Evolutionary conservation across 1,140 invertebrate species (phyloP), one percentile per base, ranked within the genome.

Genomic region (Muscidifurax raptorellus): DNA sequence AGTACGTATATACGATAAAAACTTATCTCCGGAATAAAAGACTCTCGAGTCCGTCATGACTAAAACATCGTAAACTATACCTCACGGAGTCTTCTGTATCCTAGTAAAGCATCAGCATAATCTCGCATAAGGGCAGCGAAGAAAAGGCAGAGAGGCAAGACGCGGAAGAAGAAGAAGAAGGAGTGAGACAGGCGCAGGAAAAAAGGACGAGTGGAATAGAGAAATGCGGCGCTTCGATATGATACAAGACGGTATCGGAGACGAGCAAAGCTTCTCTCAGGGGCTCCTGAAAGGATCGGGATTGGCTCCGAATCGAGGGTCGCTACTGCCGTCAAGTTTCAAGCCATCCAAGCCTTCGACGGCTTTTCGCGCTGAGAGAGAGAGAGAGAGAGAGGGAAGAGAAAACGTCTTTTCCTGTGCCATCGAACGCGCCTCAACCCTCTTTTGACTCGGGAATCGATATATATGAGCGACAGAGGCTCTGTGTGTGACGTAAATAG

Each of bases 51-150:
- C 72, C 78, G 71, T 81, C 84, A 85, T 85, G 72, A 81, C 84
- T 85, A 81, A 85, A 85, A 81, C 84, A 81, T 81, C 79, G 79
- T 85, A 85, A 85, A 85, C 59, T n/a, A n/a, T 76, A 72, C 4
- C 66, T 28, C 47, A n/a, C 18, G 7, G 28, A 84, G 82, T 66
- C 77, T 85, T 76, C 47, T 81, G 79, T 69, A 80, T 85, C 79
- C 69, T 81, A 81, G 84, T 81, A 76, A 85, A 85, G 79, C 72
- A 85, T 85, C 84, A 85, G 79, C 84, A 85, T 85, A 85, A 85
- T 85, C 84, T 85, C 72, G 59, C 44, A 76, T 72, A 82, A 85
- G 83, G 75, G 27, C 52, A 59, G 44, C 44, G 44, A 47, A 47
- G 44, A 47, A 47, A 47, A 18, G 44, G 13, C 12, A 47, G 44